phyloP scores from a whole-genome alignment of 2,113 vertebrate genomes.

The Cnemophilus loriae region DNA sequence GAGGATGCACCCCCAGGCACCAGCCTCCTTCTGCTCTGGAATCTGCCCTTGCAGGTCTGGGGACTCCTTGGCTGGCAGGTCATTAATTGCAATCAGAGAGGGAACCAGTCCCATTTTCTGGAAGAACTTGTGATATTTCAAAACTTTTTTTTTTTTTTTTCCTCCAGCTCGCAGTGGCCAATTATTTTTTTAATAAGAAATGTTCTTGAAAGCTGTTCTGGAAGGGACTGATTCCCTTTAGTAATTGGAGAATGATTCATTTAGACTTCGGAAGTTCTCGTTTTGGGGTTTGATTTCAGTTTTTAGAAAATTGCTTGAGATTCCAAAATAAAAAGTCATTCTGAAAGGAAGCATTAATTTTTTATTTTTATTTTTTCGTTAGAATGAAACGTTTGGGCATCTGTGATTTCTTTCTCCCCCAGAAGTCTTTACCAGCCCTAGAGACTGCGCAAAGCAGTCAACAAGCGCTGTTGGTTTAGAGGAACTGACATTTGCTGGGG shows the following conservation, averaged over 20 bases:
- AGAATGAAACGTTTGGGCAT: neutral
- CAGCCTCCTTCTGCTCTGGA: neutral
- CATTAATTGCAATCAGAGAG: neutral
- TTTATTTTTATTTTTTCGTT: neutral
- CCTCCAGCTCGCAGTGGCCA: neutral
- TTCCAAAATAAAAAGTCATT: neutral
- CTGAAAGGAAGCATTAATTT: neutral
- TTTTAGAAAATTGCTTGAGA: neutral
- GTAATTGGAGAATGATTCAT: neutral
- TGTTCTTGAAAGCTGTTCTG: neutral
- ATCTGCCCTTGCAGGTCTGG: neutral
- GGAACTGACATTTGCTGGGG: neutral
- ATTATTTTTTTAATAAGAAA: neutral
- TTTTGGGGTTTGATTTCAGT: neutral
- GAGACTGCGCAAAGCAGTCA: neutral
- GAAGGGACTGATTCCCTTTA: neutral
- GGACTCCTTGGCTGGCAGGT: neutral
- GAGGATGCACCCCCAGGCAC: neutral
- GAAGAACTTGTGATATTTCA: neutral
- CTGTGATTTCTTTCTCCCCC: neutral
- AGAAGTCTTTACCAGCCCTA: neutral
- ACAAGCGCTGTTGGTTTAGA: neutral
- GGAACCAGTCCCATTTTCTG: neutral
- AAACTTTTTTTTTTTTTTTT: neutral
- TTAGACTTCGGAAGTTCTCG: neutral